Evolutionary conservation across 2,888 invertebrate genomes (phyloP).

Genomic region (Lagria hirta): DNA sequence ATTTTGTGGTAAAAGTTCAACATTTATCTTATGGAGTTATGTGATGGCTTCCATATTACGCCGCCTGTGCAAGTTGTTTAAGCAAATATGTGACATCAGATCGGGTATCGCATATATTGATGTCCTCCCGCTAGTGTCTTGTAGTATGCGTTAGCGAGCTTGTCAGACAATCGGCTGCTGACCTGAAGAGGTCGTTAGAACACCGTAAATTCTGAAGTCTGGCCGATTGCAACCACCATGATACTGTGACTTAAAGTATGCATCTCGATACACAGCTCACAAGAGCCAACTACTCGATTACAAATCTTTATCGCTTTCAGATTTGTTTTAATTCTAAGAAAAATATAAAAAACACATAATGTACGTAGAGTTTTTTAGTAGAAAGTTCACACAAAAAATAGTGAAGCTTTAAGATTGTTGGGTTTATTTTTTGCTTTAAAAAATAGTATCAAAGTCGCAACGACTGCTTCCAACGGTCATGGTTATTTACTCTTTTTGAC

Average conservation of each 20-base stretch:
- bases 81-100: conserved; percentile 53
- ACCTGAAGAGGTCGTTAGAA: conserved; percentile 40
- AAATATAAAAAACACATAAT: no score
- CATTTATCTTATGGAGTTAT: conserved; percentile 35
- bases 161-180: conserved; percentile 51
- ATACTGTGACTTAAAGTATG: conserved; percentile 37
- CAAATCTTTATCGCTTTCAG: no score
- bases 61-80: conserved; percentile 50
- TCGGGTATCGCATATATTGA: conserved; percentile 52
- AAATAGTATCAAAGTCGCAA: no score
- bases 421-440: no score
- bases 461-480: no score
- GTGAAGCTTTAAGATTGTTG: no score
- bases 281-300: no score
- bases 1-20: not conserved
- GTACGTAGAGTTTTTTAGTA: no score
- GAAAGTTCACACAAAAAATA: no score
- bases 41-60: conserved; percentile 53
- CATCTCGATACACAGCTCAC: no score
- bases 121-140: conserved; percentile 47
- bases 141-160: conserved; percentile 49
- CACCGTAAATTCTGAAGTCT: conserved; percentile 37
- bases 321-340: no score
- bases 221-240: conserved; percentile 40
- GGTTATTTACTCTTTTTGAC: no score